Evolutionary conservation across 2,888 invertebrate genomes (phyloP).

Genomic region (Drymonia ruficornis): DNA sequence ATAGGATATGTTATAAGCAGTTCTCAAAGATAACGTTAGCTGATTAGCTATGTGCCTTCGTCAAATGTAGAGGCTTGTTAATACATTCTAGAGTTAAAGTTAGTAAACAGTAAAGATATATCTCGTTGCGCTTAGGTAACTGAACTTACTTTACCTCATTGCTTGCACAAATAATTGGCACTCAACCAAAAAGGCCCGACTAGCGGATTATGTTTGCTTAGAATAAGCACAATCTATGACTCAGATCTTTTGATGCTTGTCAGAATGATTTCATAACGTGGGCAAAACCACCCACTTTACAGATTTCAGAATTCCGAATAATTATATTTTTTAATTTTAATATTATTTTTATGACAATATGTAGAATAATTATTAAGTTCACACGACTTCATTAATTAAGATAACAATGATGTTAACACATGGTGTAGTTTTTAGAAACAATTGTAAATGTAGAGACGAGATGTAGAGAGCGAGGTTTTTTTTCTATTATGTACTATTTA

Average conservation of each 20-base stretch:
- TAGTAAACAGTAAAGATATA: conserved; percentile 15
- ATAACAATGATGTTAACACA: background rate
- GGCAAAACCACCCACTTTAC: background rate
- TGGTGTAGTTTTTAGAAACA: background rate
- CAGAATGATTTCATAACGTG: background rate
- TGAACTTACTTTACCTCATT: conserved; percentile 22
- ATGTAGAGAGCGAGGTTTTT: too few species aligned
- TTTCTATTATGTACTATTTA: too few species aligned
- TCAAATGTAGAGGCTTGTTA: background rate
- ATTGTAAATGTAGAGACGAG: too few species aligned
- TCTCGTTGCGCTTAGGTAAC: conserved; percentile 13
- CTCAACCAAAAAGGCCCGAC: conserved; percentile 11
- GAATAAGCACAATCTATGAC: conserved; percentile 20
- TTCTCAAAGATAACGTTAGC: too few species aligned
- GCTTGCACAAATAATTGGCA: conserved; percentile 20
- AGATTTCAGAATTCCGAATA: background rate
- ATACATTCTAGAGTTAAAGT: conserved; percentile 10
- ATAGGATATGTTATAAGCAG: too few species aligned
- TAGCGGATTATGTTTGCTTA: conserved; percentile 8
- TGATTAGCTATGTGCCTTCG: too few species aligned
- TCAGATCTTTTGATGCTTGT: conserved; percentile 8
- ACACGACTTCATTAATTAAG: background rate
- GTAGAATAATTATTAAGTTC: background rate
- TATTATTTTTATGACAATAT: too few species aligned
- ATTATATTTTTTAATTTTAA: background rate